phyloP scores from a whole-genome alignment of 2,113 vertebrate genomes.

The Aepyceros melampus region DNA sequence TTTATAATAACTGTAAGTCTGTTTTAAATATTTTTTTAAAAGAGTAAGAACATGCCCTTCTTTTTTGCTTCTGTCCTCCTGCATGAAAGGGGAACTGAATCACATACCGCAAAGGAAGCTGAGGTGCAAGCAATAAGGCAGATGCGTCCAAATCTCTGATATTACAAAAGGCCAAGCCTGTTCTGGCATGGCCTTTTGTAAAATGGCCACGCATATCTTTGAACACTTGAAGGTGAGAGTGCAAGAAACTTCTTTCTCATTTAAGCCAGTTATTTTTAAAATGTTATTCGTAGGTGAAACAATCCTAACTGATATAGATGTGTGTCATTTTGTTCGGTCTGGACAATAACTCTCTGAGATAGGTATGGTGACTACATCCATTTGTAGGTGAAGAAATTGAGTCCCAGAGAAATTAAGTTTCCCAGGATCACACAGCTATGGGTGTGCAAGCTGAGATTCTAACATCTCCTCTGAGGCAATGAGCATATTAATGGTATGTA shows the following conservation, averaged over 20 bases:
- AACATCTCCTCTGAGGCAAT: neutral
- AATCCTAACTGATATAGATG: neutral
- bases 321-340: neutral
- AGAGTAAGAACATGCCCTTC: neutral
- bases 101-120: neutral
- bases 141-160: neutral
- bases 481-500: neutral
- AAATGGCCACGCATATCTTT: neutral
- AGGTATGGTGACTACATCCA: neutral
- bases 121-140: neutral
- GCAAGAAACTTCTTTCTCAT: neutral
- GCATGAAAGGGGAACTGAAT: neutral
- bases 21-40: neutral
- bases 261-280: neutral
- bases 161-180: neutral
- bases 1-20: too few relatives aligned
- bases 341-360: neutral
- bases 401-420: neutral
- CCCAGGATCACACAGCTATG: neutral
- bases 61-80: neutral
- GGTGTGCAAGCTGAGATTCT: neutral
- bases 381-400: neutral
- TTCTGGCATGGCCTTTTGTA: neutral
- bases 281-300: neutral
- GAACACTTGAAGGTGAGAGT: neutral